A percentile compares a stretch with the other conserved stretches of the same genome.
These are phyloP conservation scores for Myotis daubentonii DNA, from an alignment of 2,797 vertebrate genomes.

Conservation along the genomic window DNA sequence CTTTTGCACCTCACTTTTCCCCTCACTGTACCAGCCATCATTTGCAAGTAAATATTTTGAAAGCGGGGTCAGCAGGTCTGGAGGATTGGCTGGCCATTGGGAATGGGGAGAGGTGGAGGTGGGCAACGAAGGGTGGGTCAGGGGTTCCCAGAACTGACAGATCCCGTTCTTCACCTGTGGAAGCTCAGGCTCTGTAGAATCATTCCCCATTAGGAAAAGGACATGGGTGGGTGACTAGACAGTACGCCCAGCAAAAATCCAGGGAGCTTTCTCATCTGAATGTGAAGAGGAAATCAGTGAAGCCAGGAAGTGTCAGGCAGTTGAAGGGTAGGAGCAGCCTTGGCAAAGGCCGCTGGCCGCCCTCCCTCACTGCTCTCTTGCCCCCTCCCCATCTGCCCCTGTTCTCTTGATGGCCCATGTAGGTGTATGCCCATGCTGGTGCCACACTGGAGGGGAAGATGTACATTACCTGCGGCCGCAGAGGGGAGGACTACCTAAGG, in stretches of 20 bases:
- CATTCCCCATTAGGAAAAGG: neutral
- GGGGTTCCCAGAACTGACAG: neutral
- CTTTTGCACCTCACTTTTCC: neutral
- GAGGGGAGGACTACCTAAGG: conserved; percentile 91
- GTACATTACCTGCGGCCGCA: conserved; percentile 94
- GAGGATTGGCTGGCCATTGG: neutral
- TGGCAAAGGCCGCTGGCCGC: neutral
- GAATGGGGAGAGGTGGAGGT: neutral
- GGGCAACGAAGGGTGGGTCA: neutral
- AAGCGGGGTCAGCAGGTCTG: neutral
- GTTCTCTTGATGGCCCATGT: conserved; percentile 10
- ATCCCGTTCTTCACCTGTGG: neutral
- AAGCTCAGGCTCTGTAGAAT: neutral
- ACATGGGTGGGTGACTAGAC: neutral
- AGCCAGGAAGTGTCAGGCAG: neutral
- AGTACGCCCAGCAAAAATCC: neutral
- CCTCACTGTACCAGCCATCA: neutral
- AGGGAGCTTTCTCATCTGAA: neutral
- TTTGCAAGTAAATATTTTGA: neutral
- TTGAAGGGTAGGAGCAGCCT: neutral
- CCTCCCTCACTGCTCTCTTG: neutral
- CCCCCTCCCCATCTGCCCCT: neutral
- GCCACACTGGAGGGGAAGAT: conserved; percentile 92
- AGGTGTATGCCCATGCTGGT: conserved; percentile 97
- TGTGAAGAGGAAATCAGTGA: neutral